A percentile compares a stretch with the other conserved stretches of the same genome.
Conservation (phyloP, 2,797 vertebrate species). For the Dromococcyx pavoninus region DNA sequence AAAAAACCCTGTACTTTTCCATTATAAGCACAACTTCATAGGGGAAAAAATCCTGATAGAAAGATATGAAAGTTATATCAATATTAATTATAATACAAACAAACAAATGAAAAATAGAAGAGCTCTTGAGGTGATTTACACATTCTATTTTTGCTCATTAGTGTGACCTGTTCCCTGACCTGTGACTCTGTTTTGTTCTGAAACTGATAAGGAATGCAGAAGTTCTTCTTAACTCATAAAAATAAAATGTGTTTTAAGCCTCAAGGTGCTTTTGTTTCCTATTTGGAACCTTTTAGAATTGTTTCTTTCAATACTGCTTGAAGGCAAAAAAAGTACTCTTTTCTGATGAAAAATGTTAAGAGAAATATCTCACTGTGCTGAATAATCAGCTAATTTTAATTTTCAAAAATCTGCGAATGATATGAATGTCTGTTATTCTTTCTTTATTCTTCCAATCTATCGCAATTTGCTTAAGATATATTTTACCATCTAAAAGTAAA, state of each 20-base stretch:
- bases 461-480: background rate
- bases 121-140: background rate
- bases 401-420: background rate
- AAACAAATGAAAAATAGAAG: background rate
- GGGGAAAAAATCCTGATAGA: background rate
- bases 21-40: background rate
- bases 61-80: background rate
- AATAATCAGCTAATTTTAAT: background rate
- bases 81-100: background rate
- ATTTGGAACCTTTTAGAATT: background rate
- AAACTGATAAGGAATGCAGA: constrained; percentile 35
- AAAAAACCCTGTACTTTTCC: background rate
- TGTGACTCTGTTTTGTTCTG: constrained; percentile 9
- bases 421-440: background rate
- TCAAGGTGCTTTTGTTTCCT: background rate
- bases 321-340: background rate
- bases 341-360: background rate
- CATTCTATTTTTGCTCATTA: constrained; percentile 28
- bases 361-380: background rate
- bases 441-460: background rate
- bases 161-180: background rate
- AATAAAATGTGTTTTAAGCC: constrained; percentile 10
- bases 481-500: background rate
- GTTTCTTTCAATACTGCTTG: background rate
- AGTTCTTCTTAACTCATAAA: constrained; percentile 18